phyloP scores from a whole-genome alignment of 2,113 vertebrate species.

The Chionis minor region DNA sequence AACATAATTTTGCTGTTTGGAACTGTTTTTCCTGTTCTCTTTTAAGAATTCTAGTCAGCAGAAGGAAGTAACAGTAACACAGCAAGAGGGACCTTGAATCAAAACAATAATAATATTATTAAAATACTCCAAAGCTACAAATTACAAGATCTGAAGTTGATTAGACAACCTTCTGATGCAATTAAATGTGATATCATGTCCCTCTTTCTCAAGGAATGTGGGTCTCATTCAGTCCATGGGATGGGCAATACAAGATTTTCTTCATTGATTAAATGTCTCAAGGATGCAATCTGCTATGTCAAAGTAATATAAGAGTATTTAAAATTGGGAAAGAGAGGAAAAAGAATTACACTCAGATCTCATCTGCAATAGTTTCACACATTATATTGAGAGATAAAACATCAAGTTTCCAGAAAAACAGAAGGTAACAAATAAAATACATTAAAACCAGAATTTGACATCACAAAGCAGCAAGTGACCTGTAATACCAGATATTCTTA shows the following conservation, averaged over 20 bases:
- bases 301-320: neutral
- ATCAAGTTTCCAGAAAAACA: neutral
- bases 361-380: neutral
- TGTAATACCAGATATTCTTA: neutral
- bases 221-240: neutral
- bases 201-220: neutral
- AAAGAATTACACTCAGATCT: neutral
- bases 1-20: neutral
- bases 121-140: neutral
- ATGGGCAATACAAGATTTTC: neutral
- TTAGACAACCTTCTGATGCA: neutral
- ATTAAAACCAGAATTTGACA: neutral
- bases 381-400: neutral
- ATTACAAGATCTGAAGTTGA: neutral
- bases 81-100: neutral
- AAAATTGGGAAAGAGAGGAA: neutral
- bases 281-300: neutral
- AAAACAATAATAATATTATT: neutral
- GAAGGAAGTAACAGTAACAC: neutral
- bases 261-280: neutral
- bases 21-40: neutral
- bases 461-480: neutral
- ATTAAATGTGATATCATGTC: neutral
- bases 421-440: neutral
- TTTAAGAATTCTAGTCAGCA: neutral